phyloP scores from a whole-genome alignment of 2,113 vertebrate species.

The Leptobrachium leishanense region DNA sequence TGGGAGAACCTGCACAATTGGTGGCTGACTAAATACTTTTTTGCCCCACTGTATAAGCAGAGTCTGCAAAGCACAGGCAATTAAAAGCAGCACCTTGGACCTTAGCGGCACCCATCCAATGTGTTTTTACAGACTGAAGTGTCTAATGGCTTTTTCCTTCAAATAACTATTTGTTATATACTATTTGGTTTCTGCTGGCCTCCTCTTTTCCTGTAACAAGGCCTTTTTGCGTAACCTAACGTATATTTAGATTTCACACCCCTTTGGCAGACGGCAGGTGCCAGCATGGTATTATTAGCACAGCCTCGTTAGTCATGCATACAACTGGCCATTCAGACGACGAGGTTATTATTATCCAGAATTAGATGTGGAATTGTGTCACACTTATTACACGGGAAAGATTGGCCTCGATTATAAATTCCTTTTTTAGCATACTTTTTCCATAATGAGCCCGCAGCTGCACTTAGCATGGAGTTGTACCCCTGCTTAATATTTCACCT shows the following conservation, averaged over 20 bases:
- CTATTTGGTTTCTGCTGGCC: no score
- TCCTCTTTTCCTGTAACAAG: no score
- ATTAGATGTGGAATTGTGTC: background rate
- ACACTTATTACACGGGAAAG: background rate
- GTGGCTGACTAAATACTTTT: no score
- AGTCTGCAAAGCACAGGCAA: no score
- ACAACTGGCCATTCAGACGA: background rate
- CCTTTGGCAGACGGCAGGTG: background rate
- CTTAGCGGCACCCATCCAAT: no score
- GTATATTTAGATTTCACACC: background rate
- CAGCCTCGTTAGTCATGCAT: background rate
- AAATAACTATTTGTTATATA: no score
- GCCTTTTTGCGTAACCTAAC: background rate
- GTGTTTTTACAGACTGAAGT: no score
- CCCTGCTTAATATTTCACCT: background rate
- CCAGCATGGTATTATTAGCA: background rate
- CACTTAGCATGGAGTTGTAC: background rate
- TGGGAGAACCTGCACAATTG: no score
- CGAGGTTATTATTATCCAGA: background rate
- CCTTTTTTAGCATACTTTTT: background rate
- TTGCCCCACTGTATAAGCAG: no score
- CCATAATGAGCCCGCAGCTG: no score
- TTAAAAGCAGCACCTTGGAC: no score
- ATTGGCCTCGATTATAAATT: background rate
- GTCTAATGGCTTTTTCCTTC: no score